Evolutionary conservation across 2,888 invertebrate genomes (phyloP).

Genomic region (Piscicola geometra): DNA sequence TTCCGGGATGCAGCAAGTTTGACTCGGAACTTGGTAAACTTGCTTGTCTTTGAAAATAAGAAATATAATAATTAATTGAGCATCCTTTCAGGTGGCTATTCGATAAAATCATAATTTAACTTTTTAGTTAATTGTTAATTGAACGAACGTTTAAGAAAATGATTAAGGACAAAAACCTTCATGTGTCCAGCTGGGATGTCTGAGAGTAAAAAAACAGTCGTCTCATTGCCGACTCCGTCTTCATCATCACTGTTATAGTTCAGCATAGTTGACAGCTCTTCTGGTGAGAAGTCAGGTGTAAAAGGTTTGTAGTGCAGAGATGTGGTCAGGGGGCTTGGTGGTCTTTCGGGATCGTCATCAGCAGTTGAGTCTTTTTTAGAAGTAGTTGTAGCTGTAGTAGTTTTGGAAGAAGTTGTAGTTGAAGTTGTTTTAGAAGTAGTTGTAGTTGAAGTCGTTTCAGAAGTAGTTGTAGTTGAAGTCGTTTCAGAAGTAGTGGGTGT

Average conservation of each 20-base stretch:
- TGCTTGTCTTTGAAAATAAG: too few relatives aligned
- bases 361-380: neutral
- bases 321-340: conserved; percentile 20
- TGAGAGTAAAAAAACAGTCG: conserved; percentile 25
- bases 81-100: neutral
- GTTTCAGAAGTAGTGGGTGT: neutral
- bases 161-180: too few relatives aligned
- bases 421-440: neutral
- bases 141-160: too few relatives aligned
- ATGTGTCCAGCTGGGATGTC: conserved; percentile 32
- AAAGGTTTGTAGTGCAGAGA: conserved; percentile 22
- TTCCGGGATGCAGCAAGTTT: conserved; percentile 27
- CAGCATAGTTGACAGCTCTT: conserved; percentile 16
- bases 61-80: neutral
- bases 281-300: neutral
- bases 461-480: neutral
- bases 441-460: neutral
- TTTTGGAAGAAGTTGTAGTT: neutral
- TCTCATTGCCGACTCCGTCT: conserved; percentile 11
- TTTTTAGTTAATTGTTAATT: too few relatives aligned
- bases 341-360: neutral
- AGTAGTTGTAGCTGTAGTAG: neutral
- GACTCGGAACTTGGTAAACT: conserved; percentile 28
- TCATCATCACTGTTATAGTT: conserved; percentile 31
- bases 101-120: too few relatives aligned